Conservation (phyloP, 1,140 invertebrate genomes). For the Cepaea nemoralis region DNA sequence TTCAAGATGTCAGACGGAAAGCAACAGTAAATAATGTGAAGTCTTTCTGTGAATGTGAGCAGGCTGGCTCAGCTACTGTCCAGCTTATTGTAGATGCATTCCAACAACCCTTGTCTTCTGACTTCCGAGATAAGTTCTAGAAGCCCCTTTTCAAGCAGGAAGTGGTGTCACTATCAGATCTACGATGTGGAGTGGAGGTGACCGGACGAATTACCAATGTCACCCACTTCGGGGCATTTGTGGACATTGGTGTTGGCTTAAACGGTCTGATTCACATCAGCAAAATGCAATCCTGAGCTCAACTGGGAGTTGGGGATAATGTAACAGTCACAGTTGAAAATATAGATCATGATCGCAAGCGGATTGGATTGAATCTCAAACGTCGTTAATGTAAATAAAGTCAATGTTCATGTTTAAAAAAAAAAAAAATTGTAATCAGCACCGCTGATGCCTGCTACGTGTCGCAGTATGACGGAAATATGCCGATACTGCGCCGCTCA, state of each 20-base stretch:
- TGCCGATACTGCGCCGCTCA: no score
- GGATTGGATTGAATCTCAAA: slow-evolving; percentile 72
- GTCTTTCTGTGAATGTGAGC: slow-evolving; percentile 72
- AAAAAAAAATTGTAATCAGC: no score
- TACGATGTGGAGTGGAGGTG: slow-evolving; percentile 75
- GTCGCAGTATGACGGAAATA: no score
- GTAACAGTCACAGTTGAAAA: slow-evolving; percentile 77
- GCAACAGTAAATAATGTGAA: no score
- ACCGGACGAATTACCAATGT: slow-evolving; percentile 79
- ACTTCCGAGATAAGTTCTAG: slow-evolving; percentile 78
- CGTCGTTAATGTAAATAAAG: no score
- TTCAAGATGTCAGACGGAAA: no score
- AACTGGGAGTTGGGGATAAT: slow-evolving; percentile 79
- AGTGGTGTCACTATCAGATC: slow-evolving; percentile 76
- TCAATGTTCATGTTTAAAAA: no score
- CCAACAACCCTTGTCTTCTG: slow-evolving; percentile 77
- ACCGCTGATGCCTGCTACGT: no score
- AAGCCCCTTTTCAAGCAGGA: slow-evolving; percentile 80
- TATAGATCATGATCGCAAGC: slow-evolving; percentile 74
- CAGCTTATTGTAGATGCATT: slow-evolving; percentile 79
- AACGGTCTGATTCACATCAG: slow-evolving; percentile 82
- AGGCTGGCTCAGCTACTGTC: slow-evolving; percentile 75
- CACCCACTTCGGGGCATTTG: slow-evolving; percentile 90
- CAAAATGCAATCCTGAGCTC: slow-evolving; percentile 50
- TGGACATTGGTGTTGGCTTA: slow-evolving; percentile 86